These are phyloP conservation scores for Mesitornis unicolor DNA, from an alignment of 2,113 vertebrate species.

Conservation along the genomic window DNA sequence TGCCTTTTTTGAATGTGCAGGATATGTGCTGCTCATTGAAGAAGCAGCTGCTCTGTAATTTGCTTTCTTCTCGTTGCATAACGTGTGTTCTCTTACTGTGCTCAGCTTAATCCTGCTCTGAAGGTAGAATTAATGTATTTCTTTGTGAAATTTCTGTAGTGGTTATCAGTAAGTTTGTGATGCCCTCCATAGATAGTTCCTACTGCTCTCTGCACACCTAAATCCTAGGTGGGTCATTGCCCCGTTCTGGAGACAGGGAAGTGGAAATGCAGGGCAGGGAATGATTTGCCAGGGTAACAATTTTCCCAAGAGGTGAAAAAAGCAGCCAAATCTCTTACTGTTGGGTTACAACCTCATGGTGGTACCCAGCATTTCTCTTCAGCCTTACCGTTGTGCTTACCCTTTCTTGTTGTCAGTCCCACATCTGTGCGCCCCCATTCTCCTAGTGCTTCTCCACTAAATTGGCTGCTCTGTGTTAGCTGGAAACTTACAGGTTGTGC, in stretches of 20 bases:
- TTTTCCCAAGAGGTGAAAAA: neutral
- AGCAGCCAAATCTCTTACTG: neutral
- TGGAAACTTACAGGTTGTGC: neutral
- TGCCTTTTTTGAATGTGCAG: neutral
- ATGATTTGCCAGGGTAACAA: neutral
- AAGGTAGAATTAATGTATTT: neutral
- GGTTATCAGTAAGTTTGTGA: neutral
- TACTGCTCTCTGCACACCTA: neutral
- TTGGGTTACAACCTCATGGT: neutral
- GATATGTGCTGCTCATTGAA: neutral
- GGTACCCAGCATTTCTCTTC: neutral
- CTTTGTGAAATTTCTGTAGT: neutral
- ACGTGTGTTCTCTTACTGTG: neutral
- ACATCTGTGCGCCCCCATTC: neutral
- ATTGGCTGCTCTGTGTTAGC: accelerated
- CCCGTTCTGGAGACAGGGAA: neutral
- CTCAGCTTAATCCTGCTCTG: neutral
- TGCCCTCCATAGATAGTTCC: neutral
- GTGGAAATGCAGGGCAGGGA: neutral
- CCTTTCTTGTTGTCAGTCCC: neutral
- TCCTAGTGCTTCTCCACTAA: neutral
- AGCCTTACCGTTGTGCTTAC: accelerated
- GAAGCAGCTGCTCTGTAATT: neutral
- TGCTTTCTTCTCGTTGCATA: neutral
- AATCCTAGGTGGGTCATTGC: neutral